Evolutionary conservation across 1,140 invertebrate genomes (phyloP).

Genomic region (Aplysia californica): DNA sequence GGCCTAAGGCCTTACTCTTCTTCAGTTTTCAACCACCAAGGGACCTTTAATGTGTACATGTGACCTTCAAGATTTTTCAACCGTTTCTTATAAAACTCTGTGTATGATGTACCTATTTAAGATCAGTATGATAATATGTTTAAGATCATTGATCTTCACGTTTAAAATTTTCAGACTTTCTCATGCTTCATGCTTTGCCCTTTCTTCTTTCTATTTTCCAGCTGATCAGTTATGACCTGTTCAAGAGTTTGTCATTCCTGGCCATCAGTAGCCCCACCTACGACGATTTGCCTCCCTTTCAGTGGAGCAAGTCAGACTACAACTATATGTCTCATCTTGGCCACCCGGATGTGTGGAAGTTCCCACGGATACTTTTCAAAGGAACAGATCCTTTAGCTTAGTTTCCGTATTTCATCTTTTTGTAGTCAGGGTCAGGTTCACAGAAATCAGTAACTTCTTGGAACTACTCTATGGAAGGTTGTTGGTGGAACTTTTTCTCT

Average conservation of each 20-base stretch:
- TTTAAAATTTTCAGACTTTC: too few species aligned
- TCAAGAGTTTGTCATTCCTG: conserved; percentile 70
- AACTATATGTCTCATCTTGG: conserved; percentile 76
- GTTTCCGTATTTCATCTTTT: too few species aligned
- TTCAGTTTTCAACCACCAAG: too few species aligned
- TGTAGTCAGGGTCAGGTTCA: too few species aligned
- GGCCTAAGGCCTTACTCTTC: too few species aligned
- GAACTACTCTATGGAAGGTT: too few species aligned
- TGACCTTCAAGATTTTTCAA: neutral
- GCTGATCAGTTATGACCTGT: conserved; percentile 67
- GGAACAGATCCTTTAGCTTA: conserved; percentile 39
- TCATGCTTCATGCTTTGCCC: too few species aligned
- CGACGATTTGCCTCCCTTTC: conserved; percentile 76
- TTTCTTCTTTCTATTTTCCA: conserved; percentile 42
- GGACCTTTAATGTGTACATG: neutral
- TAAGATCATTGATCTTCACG: neutral
- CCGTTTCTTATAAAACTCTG: neutral
- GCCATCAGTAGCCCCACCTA: conserved; percentile 74
- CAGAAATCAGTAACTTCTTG: too few species aligned
- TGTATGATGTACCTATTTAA: neutral
- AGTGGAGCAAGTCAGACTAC: conserved; percentile 79
- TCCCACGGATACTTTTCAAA: conserved; percentile 70
- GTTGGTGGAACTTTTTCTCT: too few species aligned
- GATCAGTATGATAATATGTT: neutral
- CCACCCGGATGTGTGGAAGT: conserved; percentile 82